Conservation (phyloP, 2,888 invertebrate species). For the Junonia oenone region DNA sequence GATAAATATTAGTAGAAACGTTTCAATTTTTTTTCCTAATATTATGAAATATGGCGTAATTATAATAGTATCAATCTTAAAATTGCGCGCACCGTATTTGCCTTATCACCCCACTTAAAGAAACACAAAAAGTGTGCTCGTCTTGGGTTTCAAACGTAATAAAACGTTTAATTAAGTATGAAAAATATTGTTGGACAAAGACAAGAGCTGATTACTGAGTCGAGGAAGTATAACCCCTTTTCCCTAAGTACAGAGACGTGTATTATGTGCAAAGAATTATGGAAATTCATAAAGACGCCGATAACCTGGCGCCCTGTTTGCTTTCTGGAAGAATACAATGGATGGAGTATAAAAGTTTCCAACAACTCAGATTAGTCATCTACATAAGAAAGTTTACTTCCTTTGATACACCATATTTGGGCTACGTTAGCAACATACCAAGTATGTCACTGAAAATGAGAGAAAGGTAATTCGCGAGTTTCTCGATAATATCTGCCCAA, state of each 20-base stretch:
- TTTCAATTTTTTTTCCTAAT: too few species aligned
- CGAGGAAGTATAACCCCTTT: background rate
- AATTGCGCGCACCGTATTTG: constrained; percentile 16
- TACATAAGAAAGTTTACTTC: background rate
- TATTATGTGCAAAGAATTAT: background rate
- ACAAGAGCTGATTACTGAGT: constrained; percentile 43
- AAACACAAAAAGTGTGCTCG: constrained; percentile 27
- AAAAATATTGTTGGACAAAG: constrained; percentile 40
- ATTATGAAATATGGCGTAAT: background rate
- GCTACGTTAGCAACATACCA: background rate
- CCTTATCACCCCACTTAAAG: constrained; percentile 25
- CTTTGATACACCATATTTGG: constrained; percentile 5
- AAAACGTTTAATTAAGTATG: constrained; percentile 36
- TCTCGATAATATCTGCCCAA: constrained; percentile 21
- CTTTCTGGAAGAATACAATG: background rate
- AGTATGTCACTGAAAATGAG: constrained; percentile 21
- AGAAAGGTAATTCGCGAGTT: constrained; percentile 16
- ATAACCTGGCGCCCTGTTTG: background rate
- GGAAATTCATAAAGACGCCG: background rate
- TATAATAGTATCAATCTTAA: constrained; percentile 4
- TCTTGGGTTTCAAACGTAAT: constrained; percentile 31
- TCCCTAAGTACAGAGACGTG: background rate
- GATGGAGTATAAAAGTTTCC: background rate
- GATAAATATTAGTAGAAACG: too few species aligned
- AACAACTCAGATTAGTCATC: background rate